These are phyloP conservation scores for Xestoiulus laeticollis DNA, from an alignment of 2,888 invertebrate species.

Conservation along the genomic window DNA sequence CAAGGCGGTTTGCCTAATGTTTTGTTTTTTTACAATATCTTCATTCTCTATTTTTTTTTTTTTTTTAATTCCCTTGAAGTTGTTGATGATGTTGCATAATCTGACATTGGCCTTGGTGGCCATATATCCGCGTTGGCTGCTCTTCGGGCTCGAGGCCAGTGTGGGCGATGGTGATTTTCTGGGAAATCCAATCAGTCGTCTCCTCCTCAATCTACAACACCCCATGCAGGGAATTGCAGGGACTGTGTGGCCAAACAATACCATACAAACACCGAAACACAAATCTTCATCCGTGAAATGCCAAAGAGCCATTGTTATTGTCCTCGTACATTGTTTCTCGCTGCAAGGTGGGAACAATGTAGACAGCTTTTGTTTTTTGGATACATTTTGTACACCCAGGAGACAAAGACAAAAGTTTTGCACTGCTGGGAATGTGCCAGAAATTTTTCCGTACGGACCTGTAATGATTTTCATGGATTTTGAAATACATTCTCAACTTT, in stretches of 20 bases:
- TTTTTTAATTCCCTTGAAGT: not conserved
- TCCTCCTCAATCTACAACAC: not conserved
- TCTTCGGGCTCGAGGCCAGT: not conserved
- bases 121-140: not conserved
- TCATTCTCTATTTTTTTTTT: not conserved
- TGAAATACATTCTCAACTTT: no score
- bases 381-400: not conserved
- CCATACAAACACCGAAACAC: not conserved
- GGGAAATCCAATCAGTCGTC: not conserved
- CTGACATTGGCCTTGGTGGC: conserved; percentile 5
- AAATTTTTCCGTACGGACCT: no score
- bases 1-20: not conserved
- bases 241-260: not conserved
- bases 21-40: not conserved
- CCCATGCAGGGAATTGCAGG: not conserved
- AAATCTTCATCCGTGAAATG: not conserved
- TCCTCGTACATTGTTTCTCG: not conserved
- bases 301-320: not conserved
- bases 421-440: not conserved
- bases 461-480: no score
- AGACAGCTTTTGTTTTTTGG: not conserved
- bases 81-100: conserved; percentile 19
- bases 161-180: not conserved
- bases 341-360: not conserved
- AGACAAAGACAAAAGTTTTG: not conserved